phyloP scores from a whole-genome alignment of 2,113 vertebrate genomes.

The Pseudorectes ferrugineus region DNA sequence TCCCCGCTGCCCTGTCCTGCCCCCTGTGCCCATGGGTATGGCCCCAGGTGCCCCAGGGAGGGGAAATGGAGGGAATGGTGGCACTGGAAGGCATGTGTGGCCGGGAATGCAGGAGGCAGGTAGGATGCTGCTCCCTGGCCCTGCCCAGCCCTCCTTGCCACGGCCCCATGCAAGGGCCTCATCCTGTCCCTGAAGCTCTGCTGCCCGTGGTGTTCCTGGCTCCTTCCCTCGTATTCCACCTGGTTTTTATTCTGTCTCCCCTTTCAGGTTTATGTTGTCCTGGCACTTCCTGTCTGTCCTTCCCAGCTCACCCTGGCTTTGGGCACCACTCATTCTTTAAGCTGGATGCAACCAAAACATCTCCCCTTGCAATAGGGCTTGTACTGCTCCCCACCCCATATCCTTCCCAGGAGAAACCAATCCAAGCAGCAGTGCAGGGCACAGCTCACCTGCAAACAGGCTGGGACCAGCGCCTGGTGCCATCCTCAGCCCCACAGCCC shows the following conservation, averaged over 20 bases:
- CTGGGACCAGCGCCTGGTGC: not conserved
- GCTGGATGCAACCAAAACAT: not conserved
- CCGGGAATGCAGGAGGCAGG: not conserved
- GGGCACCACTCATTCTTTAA: not conserved
- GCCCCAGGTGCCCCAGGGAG: not conserved
- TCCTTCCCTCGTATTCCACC: accelerated
- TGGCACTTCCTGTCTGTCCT: not conserved
- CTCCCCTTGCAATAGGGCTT: accelerated
- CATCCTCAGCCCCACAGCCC: not conserved
- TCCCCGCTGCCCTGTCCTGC: accelerated
- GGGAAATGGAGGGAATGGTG: not conserved
- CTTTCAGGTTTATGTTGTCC: not conserved
- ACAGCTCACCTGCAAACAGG: accelerated
- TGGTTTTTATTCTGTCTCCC: not conserved
- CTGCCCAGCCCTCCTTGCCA: not conserved
- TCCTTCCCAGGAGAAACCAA: not conserved
- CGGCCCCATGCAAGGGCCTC: too few species aligned
- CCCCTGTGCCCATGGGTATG: not conserved
- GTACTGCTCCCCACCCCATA: accelerated
- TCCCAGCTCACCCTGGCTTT: not conserved
- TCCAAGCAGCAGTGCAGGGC: not conserved
- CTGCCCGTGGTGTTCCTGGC: not conserved
- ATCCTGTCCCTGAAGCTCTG: not conserved
- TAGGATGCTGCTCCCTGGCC: not conserved
- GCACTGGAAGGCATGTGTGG: not conserved